A percentile compares a stretch with the other conserved stretches of the same genome.
phyloP scores from a whole-genome alignment of 1,140 invertebrate genomes.

The Drosophila tristis region DNA sequence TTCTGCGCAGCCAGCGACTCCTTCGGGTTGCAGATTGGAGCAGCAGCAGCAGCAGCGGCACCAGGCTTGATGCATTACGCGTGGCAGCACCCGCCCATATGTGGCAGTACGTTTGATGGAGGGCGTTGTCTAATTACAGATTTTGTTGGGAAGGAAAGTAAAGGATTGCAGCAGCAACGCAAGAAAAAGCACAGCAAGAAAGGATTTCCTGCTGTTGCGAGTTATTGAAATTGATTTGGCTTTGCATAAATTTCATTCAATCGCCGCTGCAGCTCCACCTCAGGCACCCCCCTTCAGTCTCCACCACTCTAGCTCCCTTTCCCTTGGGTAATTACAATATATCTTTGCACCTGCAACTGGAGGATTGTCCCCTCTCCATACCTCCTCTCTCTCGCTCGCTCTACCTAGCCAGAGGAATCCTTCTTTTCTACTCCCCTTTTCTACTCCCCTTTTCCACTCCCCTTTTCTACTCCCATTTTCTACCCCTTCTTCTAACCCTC shows the following conservation, averaged over 20 bases:
- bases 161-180: slow-evolving; percentile 42
- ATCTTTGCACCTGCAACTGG: slow-evolving; percentile 48
- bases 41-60: slow-evolving; percentile 16
- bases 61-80: slow-evolving; percentile 57
- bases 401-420: slow-evolving; percentile 11
- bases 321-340: slow-evolving; percentile 73
- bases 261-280: slow-evolving; percentile 7
- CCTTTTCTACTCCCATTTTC: slow-evolving; percentile 14
- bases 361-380: no score
- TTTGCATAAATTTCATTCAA: slow-evolving; percentile 77
- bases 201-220: slow-evolving; percentile 28
- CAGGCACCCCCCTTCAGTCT: no score
- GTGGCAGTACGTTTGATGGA: slow-evolving; percentile 7
- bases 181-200: background rate
- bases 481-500: background rate
- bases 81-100: slow-evolving; percentile 10
- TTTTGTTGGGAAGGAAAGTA: slow-evolving; percentile 11
- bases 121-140: slow-evolving; percentile 67
- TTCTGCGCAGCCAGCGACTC: slow-evolving; percentile 68
- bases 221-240: slow-evolving; percentile 82
- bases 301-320: no score
- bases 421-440: background rate
- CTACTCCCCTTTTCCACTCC: background rate
- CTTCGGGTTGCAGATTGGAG: background rate
- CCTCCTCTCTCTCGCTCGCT: background rate